Conservation (phyloP, 2,888 invertebrate species). For the Lacanobia wlatinum region DNA sequence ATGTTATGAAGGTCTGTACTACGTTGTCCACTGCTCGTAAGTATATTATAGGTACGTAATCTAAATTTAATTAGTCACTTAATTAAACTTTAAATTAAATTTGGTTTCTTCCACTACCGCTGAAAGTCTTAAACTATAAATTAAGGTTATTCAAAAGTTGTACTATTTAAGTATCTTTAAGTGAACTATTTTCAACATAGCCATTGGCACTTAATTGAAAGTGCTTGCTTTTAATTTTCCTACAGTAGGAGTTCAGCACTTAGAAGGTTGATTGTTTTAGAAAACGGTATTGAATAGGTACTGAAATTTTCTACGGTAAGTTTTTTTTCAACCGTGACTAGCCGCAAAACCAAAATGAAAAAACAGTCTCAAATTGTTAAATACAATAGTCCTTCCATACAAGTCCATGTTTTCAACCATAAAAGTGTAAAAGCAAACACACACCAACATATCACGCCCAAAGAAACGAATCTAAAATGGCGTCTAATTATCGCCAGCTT, state of each 20-base stretch:
- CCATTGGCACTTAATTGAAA: background rate
- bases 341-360: background rate
- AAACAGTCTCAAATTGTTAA: background rate
- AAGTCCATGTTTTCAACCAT: background rate
- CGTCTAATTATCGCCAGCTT: conserved; percentile 72
- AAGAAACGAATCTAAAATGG: conserved; percentile 54
- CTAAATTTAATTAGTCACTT: too few relatives aligned
- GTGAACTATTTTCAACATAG: too few relatives aligned
- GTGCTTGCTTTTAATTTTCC: conserved; percentile 19
- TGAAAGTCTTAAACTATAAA: too few relatives aligned
- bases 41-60: too few relatives aligned
- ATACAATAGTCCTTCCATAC: background rate
- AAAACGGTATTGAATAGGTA: too few relatives aligned
- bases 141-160: too few relatives aligned
- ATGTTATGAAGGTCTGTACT: conserved; percentile 2
- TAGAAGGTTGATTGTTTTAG: too few relatives aligned
- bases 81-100: too few relatives aligned
- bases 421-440: conserved; percentile 13
- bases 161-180: too few relatives aligned
- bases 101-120: too few relatives aligned
- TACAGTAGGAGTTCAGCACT: background rate
- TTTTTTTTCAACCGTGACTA: too few relatives aligned
- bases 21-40: conserved; percentile 8
- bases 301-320: too few relatives aligned
- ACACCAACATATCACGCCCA: conserved; percentile 23